Conservation (phyloP, 2,113 vertebrate genomes). For the Anguilla rostrata region DNA sequence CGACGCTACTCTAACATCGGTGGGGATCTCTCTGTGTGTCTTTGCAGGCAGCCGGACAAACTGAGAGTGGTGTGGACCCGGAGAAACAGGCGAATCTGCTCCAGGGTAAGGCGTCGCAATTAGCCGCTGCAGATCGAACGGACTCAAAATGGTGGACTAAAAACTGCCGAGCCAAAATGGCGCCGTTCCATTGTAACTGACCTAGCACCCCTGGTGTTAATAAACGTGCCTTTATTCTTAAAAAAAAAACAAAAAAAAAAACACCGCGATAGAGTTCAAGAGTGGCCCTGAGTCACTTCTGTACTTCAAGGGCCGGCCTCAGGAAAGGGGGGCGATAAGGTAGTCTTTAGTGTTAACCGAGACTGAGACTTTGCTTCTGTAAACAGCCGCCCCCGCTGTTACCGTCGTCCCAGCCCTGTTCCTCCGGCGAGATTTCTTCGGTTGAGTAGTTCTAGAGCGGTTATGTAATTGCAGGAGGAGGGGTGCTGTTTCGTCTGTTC, state of each 20-base stretch:
- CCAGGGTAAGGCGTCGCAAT: slow-evolving; percentile 69
- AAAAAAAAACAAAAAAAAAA: background rate
- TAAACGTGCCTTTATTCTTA: background rate
- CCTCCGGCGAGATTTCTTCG: background rate
- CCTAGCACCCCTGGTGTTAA: background rate
- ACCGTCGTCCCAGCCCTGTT: background rate
- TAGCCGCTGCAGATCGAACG: too few relatives aligned
- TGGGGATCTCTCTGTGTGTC: slow-evolving; percentile 7
- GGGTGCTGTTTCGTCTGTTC: background rate
- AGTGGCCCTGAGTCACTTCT: background rate
- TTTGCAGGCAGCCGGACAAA: slow-evolving; percentile 85
- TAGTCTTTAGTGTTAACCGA: background rate
- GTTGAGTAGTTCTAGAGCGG: background rate
- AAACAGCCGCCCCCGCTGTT: background rate
- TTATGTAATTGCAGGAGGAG: background rate
- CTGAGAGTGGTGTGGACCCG: slow-evolving; percentile 85
- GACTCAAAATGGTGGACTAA: background rate
- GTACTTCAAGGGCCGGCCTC: background rate
- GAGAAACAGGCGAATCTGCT: slow-evolving; percentile 78
- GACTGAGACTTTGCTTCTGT: background rate
- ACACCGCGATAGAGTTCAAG: background rate
- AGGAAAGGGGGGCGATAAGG: background rate
- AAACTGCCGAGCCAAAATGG: background rate
- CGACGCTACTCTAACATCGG: background rate
- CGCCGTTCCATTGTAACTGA: background rate